These are phyloP conservation scores for Pseudomyrmex pallidus DNA, from an alignment of 1,140 invertebrate species.

Conservation along the genomic window DNA sequence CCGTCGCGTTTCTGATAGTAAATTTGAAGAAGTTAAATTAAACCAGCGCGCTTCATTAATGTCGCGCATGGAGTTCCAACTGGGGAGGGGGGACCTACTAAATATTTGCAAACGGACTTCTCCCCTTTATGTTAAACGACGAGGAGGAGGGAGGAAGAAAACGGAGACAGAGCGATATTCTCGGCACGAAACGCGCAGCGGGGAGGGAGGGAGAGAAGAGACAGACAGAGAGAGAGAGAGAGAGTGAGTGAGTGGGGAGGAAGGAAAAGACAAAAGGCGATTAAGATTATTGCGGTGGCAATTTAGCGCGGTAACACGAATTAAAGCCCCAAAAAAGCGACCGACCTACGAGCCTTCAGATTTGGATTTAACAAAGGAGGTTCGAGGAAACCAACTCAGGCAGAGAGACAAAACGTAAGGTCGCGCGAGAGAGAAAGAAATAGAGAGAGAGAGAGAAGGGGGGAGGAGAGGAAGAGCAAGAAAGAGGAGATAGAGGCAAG, in stretches of 20 bases:
- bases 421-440: conserved; percentile 5
- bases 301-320: conserved; percentile 62
- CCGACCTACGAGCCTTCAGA: conserved; percentile 38
- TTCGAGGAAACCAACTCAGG: conserved; percentile 52
- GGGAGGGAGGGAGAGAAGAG: not conserved
- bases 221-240: too few relatives aligned
- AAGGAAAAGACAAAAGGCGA: conserved; percentile 37
- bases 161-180: conserved; percentile 28
- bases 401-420: conserved; percentile 61
- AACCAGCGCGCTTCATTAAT: conserved; percentile 44
- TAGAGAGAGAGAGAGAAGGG: not conserved
- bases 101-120: conserved; percentile 53
- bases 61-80: conserved; percentile 50
- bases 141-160: conserved; percentile 30
- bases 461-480: not conserved
- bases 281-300: conserved; percentile 50
- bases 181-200: not conserved
- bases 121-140: conserved; percentile 37
- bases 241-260: too few relatives aligned
- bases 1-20: conserved; percentile 20
- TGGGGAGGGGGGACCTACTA: conserved; percentile 28
- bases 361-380: conserved; percentile 61
- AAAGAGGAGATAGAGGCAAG: conserved; percentile 26
- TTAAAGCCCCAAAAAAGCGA: conserved; percentile 55
- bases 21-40: conserved; percentile 58